These are phyloP conservation scores for Vanessa tameamea DNA, from an alignment of 1,140 invertebrate genomes.

Conservation along the genomic window DNA sequence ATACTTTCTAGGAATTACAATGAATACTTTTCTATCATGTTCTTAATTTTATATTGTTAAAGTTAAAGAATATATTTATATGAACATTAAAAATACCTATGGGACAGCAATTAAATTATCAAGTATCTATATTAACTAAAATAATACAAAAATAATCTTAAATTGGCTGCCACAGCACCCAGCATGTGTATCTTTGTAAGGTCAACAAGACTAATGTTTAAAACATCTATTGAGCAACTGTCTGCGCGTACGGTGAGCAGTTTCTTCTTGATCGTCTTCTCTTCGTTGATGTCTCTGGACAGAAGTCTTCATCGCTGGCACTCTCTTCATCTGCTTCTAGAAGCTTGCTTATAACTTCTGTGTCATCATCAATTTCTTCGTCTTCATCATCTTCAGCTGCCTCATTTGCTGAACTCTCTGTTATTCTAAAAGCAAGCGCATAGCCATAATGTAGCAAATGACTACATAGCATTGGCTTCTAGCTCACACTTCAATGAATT, in stretches of 20 bases:
- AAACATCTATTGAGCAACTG: slow-evolving; percentile 3
- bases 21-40: too few species aligned
- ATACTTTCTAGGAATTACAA: not conserved
- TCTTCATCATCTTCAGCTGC: slow-evolving; percentile 55
- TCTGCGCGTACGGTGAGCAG: slow-evolving; percentile 29
- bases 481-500: slow-evolving; percentile 15
- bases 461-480: slow-evolving; percentile 27
- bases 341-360: slow-evolving; percentile 64
- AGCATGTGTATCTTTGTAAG: not conserved
- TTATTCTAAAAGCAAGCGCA: slow-evolving; percentile 40
- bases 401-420: slow-evolving; percentile 42
- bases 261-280: slow-evolving; percentile 28
- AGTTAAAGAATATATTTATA: not conserved
- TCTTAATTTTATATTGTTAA: too few species aligned
- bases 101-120: not conserved
- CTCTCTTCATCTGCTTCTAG: slow-evolving; percentile 62
- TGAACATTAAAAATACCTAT: not conserved
- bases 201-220: not conserved
- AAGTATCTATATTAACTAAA: not conserved
- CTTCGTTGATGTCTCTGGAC: slow-evolving; percentile 30
- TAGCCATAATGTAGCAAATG: slow-evolving; percentile 33
- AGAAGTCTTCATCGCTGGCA: slow-evolving; percentile 49
- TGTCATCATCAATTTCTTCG: slow-evolving; percentile 70
- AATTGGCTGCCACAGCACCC: not conserved
- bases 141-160: not conserved